Conservation (phyloP, 1,140 invertebrate species). For the Saxidomus purpurata region DNA sequence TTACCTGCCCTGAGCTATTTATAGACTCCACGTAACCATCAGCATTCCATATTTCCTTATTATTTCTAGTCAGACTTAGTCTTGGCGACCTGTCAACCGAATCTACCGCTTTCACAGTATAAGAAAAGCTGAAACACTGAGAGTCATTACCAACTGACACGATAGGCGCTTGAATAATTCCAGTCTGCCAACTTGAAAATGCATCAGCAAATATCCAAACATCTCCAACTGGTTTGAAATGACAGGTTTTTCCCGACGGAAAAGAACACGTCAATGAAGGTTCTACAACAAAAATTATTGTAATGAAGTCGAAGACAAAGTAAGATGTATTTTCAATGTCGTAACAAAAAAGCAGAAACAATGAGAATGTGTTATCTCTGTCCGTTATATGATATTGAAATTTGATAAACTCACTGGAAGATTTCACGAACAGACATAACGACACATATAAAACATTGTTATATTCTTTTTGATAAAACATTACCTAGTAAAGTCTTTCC, state of each 20-base stretch:
- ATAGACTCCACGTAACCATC: background rate
- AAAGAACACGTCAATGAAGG: constrained; percentile 1
- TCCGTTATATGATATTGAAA: too few species aligned
- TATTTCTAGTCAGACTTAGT: background rate
- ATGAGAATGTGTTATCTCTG: too few species aligned
- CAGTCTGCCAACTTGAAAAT: background rate
- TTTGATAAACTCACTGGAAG: too few species aligned
- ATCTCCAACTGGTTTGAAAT: background rate
- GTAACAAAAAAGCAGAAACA: too few species aligned
- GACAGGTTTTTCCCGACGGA: background rate
- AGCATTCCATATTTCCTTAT: background rate
- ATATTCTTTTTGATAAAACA: too few species aligned
- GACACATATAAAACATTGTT: too few species aligned
- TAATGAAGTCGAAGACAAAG: too few species aligned
- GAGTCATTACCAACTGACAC: background rate
- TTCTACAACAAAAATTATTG: background rate
- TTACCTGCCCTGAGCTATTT: background rate
- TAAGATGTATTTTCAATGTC: too few species aligned
- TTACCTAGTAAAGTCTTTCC: too few species aligned
- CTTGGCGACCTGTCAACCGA: background rate
- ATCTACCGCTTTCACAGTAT: background rate
- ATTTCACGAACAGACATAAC: too few species aligned
- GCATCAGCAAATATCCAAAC: background rate
- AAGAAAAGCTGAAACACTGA: background rate
- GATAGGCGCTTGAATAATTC: background rate